Conservation (phyloP, 2,113 vertebrate genomes). For the Sterrhoptilus dennistouni region DNA sequence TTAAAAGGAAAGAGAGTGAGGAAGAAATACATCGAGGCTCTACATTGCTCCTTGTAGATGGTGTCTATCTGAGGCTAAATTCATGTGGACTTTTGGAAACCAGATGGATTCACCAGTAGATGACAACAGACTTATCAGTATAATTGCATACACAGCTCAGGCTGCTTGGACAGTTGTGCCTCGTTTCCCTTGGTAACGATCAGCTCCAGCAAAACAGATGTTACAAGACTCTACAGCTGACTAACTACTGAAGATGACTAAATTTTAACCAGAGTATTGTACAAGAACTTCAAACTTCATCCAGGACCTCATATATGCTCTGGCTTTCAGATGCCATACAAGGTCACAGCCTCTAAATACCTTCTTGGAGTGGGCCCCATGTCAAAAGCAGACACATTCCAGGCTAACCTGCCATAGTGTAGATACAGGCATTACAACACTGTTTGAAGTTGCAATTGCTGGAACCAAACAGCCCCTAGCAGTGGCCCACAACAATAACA, state of each 20-base stretch:
- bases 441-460: neutral
- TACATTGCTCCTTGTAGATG: neutral
- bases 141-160: neutral
- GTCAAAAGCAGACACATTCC: neutral
- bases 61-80: neutral
- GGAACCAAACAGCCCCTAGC: neutral
- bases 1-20: neutral
- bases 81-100: neutral
- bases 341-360: neutral
- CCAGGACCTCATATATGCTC: neutral
- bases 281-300: neutral
- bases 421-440: neutral
- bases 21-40: neutral
- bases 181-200: neutral
- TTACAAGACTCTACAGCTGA: neutral
- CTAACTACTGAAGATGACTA: neutral
- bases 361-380: fast-evolving
- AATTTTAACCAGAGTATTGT: neutral
- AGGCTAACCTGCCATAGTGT: neutral
- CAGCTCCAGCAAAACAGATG: neutral
- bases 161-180: neutral
- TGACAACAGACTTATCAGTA: neutral
- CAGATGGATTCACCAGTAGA: neutral
- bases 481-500: neutral
- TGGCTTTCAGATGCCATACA: neutral